These are phyloP conservation scores for Thalassophryne amazonica DNA, from an alignment of 2,797 vertebrate genomes.

Conservation along the genomic window DNA sequence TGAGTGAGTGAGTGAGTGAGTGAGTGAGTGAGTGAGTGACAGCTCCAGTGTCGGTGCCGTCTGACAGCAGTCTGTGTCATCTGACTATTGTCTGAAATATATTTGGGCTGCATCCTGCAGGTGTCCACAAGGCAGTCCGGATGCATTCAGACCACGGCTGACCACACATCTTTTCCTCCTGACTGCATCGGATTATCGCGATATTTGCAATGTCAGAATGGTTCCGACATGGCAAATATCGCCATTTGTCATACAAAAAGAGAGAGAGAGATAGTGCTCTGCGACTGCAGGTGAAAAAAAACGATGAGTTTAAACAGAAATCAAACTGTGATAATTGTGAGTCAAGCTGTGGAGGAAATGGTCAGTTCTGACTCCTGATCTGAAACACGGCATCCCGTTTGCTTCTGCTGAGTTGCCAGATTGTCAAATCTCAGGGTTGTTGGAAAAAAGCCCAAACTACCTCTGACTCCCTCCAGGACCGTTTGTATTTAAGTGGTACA, in stretches of 20 bases:
- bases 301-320: not conserved
- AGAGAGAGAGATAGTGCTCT: no score
- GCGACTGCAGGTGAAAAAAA: no score
- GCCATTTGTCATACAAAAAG: not conserved
- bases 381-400: constrained; percentile 48
- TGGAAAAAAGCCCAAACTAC: constrained; percentile 57
- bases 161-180: no score
- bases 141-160: no score
- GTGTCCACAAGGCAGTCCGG: no score
- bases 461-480: constrained; percentile 23
- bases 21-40: no score
- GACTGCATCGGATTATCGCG: no score
- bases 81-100: no score
- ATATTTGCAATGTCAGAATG: no score
- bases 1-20: not conserved
- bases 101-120: no score
- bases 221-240: not conserved
- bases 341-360: constrained; percentile 37
- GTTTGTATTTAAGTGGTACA: constrained; percentile 31
- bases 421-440: constrained; percentile 66
- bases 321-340: not conserved
- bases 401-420: constrained; percentile 64
- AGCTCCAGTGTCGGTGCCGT: no score
- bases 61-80: no score
- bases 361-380: constrained; percentile 36